Conservation (phyloP, 2,797 vertebrate genomes). For the Triplophysa yarkandensis region DNA sequence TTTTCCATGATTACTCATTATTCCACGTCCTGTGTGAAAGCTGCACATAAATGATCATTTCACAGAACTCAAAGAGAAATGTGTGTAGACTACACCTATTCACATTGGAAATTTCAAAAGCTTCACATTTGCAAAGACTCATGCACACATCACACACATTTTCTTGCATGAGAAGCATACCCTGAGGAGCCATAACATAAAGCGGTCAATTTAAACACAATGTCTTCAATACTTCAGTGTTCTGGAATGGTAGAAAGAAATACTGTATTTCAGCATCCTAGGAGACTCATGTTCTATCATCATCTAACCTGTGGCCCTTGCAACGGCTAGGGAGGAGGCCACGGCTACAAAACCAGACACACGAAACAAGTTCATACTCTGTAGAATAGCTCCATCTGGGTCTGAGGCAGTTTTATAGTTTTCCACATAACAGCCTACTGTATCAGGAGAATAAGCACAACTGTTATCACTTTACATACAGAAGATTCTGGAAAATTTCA, state of each 20-base stretch:
- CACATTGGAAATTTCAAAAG: neutral
- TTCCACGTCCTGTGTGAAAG: too few relatives aligned
- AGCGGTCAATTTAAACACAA: neutral
- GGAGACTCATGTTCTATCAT: conserved; percentile 10
- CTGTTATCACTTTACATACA: neutral
- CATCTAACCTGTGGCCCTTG: neutral
- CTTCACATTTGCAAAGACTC: neutral
- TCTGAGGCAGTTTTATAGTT: neutral
- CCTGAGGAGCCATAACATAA: neutral
- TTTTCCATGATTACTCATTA: too few relatives aligned
- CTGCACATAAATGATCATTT: too few relatives aligned
- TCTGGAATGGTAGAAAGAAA: neutral
- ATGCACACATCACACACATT: neutral
- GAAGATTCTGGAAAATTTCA: neutral
- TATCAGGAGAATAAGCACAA: neutral
- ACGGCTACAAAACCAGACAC: neutral
- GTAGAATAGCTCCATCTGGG: neutral
- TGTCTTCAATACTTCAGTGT: conserved; percentile 10
- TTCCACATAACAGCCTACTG: neutral
- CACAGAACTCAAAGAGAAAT: too few relatives aligned
- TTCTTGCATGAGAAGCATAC: neutral
- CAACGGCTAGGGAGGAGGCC: neutral
- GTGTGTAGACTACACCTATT: neutral
- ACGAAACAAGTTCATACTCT: neutral
- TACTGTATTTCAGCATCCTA: conserved; percentile 11